Base-by-base conservation (phyloP, 2,113 vertebrate genomes). In the Gallinago paraguaiae region DNA sequence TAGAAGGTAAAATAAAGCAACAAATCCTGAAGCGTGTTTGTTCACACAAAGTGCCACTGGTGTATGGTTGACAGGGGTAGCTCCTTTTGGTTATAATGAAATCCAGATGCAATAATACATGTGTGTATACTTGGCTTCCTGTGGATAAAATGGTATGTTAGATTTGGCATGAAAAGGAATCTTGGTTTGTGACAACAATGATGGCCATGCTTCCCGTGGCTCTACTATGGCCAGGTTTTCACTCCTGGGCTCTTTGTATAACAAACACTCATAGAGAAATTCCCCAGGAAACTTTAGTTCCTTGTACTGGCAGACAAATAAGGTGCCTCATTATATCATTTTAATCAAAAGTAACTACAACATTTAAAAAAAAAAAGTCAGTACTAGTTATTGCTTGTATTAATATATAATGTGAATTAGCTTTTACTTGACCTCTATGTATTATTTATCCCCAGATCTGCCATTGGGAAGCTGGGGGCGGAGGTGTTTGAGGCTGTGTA, bases 401-500 rank as follows among this genome's bases (percentile, higher is more conserved):
- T 43, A 59, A 56, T 83, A 28, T 18, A n/a, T 28, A 60, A 81
- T 19, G 59, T 35, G 33, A 89, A 75, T 63, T 74, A 56, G 46
- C 11, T 70, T 64, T 43, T 70, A 17, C 81, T 50, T 76, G 48
- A 48, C 50, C n/a, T 54, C 87, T 74, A 20, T 90, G 8, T 81
- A 20, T 57, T 61, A 45, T 77, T 74, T 86, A 31, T 74, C 54
- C 86, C 39, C 92, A 99, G 98, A 60, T 98, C 97, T 45, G 97
- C 98, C 59, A 48, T 97, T 80, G 92, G 93, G 85, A 98, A 97
- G 68, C 96, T 99, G 93, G 98, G 98, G 35, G 48, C 17, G 0
- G 94, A 97, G 20, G 91, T 96, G 2, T 99, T 99, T 45, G 97
- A 98, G 88, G 95, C 96, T 0, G 98, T 98, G 68, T 99, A 99